Conservation (phyloP, 2,797 vertebrate species). For the Benthosema pterotum region DNA sequence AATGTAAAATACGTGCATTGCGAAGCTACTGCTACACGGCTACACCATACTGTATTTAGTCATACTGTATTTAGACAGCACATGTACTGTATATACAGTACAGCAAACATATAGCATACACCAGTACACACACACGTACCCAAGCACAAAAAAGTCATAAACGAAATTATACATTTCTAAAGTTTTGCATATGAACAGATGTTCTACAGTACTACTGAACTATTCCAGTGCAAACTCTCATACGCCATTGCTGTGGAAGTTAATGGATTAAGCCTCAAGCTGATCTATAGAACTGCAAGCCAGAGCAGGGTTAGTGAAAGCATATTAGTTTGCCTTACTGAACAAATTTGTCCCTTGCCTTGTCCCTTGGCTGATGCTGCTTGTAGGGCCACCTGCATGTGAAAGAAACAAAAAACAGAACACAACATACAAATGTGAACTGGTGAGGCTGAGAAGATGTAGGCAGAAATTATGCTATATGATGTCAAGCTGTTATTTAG, state of each 20-base stretch:
- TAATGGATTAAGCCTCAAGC: conserved; percentile 60
- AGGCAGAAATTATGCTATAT: too few relatives aligned
- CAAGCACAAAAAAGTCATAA: not conserved
- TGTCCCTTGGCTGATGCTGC: conserved; percentile 87
- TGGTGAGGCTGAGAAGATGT: not conserved
- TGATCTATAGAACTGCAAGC: conserved; percentile 37
- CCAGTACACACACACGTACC: not conserved
- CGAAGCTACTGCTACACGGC: too few relatives aligned
- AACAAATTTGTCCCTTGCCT: conserved; percentile 91
- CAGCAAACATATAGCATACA: not conserved
- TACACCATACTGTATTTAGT: not conserved
- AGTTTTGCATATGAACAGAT: conserved; percentile 7
- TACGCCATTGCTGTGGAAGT: conserved; percentile 29
- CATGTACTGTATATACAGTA: not conserved
- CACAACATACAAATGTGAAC: not conserved
- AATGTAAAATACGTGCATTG: too few relatives aligned
- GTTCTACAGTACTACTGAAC: not conserved
- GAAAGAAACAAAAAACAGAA: conserved; percentile 12
- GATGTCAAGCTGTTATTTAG: too few relatives aligned
- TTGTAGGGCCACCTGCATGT: conserved; percentile 84
- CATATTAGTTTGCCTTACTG: conserved; percentile 85
- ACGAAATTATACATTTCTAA: not conserved
- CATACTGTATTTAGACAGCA: not conserved
- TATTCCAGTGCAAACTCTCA: conserved; percentile 5
- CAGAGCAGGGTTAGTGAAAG: conserved; percentile 64